These are phyloP conservation scores for Uloborus plumipes DNA, from an alignment of 2,888 invertebrate genomes.

Conservation along the genomic window DNA sequence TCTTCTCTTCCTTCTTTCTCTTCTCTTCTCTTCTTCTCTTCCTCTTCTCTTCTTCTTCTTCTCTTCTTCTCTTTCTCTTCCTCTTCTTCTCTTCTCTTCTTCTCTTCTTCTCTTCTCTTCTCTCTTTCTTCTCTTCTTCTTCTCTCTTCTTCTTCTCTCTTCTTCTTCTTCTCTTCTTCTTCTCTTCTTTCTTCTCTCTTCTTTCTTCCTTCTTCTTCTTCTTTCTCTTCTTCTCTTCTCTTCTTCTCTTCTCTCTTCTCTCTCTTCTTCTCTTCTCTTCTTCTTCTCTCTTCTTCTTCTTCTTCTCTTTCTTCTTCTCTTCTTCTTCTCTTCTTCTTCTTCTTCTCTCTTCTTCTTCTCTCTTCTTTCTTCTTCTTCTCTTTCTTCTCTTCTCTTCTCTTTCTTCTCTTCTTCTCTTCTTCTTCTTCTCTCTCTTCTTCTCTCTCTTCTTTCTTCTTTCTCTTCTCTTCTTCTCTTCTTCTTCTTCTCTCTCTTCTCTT, in stretches of 20 bases:
- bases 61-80: neutral
- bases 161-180: neutral
- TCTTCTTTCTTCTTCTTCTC: neutral
- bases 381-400: neutral
- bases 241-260: neutral
- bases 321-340: neutral
- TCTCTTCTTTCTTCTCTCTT: neutral
- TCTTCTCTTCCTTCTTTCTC: neutral
- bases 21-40: neutral
- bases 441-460: no score
- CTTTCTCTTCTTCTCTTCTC: neutral
- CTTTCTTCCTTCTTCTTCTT: neutral
- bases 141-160: neutral
- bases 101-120: neutral
- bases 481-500: no score
- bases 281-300: conserved; percentile 70
- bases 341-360: neutral
- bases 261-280: conserved; percentile 70
- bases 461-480: no score
- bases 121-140: neutral
- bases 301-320: conserved; percentile 69
- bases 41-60: neutral
- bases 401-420: neutral
- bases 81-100: neutral
- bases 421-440: neutral